Percentiles rank a stretch among this genome's conserved stretches.
phyloP scores from a whole-genome alignment of 1,140 invertebrate genomes.

The Achroia grisella region DNA sequence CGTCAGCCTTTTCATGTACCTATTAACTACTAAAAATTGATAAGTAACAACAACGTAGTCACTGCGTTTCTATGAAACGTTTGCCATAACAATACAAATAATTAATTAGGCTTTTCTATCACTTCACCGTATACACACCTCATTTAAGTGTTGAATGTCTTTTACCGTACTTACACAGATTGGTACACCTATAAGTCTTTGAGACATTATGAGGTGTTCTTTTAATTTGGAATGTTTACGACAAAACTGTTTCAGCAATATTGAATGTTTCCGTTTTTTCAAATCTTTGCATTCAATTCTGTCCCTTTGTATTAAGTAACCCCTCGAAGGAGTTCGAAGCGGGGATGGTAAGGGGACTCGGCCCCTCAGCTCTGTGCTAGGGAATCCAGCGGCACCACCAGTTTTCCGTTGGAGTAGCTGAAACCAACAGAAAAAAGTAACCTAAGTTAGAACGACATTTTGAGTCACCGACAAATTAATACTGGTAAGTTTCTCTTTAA shows the following conservation, averaged over 20 bases:
- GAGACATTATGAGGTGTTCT: slow-evolving; percentile 41
- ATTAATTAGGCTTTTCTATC: slow-evolving; percentile 66
- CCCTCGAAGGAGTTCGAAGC: slow-evolving; percentile 47
- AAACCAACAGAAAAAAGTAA: slow-evolving; percentile 43
- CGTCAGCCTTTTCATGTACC: slow-evolving; percentile 65
- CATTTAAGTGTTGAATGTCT: slow-evolving; percentile 24
- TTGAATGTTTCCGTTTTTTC: background rate
- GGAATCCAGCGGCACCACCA: slow-evolving; percentile 74
- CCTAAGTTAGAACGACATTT: slow-evolving; percentile 13
- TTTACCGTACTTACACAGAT: slow-evolving; percentile 38
- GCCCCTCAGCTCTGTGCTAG: slow-evolving; percentile 69
- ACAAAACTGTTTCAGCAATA: background rate
- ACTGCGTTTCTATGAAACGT: slow-evolving; percentile 69
- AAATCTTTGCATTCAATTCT: slow-evolving; percentile 18
- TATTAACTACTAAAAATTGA: slow-evolving; percentile 66
- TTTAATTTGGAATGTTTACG: slow-evolving; percentile 35
- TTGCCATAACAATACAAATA: slow-evolving; percentile 58
- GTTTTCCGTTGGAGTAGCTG: slow-evolving; percentile 73
- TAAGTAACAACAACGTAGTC: slow-evolving; percentile 63
- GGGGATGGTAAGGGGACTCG: slow-evolving; percentile 38
- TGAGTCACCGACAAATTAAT: background rate
- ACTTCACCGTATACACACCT: slow-evolving; percentile 66
- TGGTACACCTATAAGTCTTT: slow-evolving; percentile 42
- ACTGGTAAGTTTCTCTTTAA: background rate
- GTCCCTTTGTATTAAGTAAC: slow-evolving; percentile 34